Evolutionary conservation across 2,113 vertebrate genomes (phyloP).

Genomic region (Bubalus kerabau): DNA sequence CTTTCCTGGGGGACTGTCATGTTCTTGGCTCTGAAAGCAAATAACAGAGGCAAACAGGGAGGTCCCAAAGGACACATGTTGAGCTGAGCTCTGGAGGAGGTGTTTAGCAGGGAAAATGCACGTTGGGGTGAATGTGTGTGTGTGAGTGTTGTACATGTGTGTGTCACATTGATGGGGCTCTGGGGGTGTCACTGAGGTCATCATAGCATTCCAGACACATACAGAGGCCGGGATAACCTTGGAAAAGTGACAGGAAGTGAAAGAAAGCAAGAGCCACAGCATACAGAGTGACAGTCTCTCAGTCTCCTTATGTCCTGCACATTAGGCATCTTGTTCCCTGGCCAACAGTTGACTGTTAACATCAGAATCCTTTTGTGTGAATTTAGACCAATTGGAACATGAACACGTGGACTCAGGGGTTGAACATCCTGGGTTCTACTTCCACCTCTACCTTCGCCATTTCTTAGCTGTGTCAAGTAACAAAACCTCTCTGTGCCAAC

Average conservation of each 20-base stretch:
- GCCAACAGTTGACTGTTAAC: fast-evolving
- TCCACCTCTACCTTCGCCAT: not conserved
- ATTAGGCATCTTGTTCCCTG: fast-evolving
- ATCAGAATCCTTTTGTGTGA: fast-evolving
- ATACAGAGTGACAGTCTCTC: fast-evolving
- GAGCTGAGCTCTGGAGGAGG: not conserved
- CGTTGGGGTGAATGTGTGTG: fast-evolving
- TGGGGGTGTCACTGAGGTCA: fast-evolving
- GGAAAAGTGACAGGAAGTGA: fast-evolving
- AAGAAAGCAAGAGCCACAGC: fast-evolving
- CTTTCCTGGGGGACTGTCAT: not conserved
- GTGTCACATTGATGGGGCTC: fast-evolving
- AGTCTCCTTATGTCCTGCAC: fast-evolving
- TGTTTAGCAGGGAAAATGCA: no score
- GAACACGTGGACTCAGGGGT: not conserved
- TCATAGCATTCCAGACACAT: fast-evolving
- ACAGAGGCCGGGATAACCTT: not conserved
- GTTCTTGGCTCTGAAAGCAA: not conserved
- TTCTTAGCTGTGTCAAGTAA: not conserved
- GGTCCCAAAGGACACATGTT: fast-evolving
- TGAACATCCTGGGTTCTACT: not conserved
- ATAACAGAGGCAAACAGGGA: not conserved
- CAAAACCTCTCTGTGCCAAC: not conserved
- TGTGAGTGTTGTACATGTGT: fast-evolving
- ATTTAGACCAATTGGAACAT: not conserved